Conservation (phyloP, 2,113 vertebrate genomes). For the Spermophilus dauricus region DNA sequence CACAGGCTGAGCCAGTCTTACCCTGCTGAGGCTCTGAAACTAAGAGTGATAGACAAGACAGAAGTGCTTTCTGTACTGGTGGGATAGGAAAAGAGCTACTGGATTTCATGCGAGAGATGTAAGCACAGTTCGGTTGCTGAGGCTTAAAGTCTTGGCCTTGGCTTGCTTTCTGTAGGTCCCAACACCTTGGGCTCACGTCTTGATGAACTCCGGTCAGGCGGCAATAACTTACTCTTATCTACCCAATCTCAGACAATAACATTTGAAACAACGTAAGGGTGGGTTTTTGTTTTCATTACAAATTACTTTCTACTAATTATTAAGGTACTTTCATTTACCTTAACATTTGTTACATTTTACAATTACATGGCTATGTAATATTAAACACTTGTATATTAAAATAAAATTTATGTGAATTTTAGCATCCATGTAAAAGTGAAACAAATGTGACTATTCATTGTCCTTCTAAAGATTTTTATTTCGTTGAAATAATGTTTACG, state of each 20-base stretch:
- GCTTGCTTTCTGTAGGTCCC: slow-evolving; percentile 82
- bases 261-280: neutral
- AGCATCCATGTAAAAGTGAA: neutral
- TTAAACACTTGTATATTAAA: neutral
- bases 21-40: neutral
- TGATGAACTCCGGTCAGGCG: neutral
- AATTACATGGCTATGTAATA: neutral
- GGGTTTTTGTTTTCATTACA: neutral
- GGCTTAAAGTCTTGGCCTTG: slow-evolving; percentile 81
- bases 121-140: slow-evolving; percentile 49
- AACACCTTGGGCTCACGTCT: slow-evolving; percentile 70
- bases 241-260: neutral
- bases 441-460: neutral
- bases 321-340: neutral
- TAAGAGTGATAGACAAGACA: neutral
- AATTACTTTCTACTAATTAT: neutral
- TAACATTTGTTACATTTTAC: neutral
- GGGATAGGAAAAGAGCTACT: neutral
- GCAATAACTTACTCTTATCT: neutral
- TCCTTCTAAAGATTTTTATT: neutral
- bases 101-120: neutral
- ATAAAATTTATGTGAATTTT: neutral
- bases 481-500: neutral
- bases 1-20: neutral
- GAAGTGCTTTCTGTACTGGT: neutral